phyloP scores from a whole-genome alignment of 2,888 invertebrate genomes.

The Drosophila dives region DNA sequence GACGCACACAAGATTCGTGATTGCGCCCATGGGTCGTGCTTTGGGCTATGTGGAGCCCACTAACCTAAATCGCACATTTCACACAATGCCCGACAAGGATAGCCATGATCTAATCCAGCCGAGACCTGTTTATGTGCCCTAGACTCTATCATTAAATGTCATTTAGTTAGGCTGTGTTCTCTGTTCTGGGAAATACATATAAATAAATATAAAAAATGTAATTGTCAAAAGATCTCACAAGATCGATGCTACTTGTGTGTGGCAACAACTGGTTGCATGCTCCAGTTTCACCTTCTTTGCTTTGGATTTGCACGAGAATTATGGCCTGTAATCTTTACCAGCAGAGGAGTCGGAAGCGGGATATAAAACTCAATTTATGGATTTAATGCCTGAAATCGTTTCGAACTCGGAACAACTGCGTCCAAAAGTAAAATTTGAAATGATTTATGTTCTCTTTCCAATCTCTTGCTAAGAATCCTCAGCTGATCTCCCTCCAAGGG shows the following conservation, averaged over 20 bases:
- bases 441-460: background rate
- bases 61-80: slow-evolving; percentile 78
- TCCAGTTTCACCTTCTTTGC: slow-evolving; percentile 20
- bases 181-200: background rate
- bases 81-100: slow-evolving; percentile 58
- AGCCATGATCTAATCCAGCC: slow-evolving; percentile 66
- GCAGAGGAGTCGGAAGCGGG: background rate
- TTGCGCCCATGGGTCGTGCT: slow-evolving; percentile 81
- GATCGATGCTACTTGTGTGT: slow-evolving; percentile 7
- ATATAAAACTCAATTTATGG: background rate
- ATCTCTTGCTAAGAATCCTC: slow-evolving; percentile 5
- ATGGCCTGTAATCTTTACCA: slow-evolving; percentile 42
- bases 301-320: slow-evolving; percentile 46
- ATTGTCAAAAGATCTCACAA: background rate
- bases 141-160: slow-evolving; percentile 2
- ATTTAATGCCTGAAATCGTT: slow-evolving; percentile 14
- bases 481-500: slow-evolving; percentile 19
- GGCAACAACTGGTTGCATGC: background rate
- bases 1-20: slow-evolving; percentile 79
- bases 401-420: slow-evolving; percentile 34
- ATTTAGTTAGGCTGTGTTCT: slow-evolving; percentile 45
- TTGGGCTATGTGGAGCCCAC: slow-evolving; percentile 81
- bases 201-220: slow-evolving; percentile 22
- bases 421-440: slow-evolving; percentile 13
- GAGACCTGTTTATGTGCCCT: slow-evolving; percentile 75